Evolutionary conservation across 2,113 vertebrate species (phyloP).

Genomic region (Antechinus stuartii): DNA sequence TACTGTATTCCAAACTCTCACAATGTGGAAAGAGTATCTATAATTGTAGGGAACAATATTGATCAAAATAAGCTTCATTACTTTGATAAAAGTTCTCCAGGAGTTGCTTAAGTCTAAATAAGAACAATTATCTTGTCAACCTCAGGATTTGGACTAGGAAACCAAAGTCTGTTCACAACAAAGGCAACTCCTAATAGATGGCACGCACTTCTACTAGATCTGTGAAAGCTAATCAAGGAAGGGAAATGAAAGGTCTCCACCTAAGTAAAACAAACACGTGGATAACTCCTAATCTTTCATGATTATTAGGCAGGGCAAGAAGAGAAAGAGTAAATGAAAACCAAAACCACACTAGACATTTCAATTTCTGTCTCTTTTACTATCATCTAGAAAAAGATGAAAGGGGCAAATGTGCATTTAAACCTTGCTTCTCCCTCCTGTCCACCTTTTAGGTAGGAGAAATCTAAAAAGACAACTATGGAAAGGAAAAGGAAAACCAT

Average conservation of each 20-base stretch:
- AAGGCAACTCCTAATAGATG: neutral
- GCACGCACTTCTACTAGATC: constrained; percentile 15
- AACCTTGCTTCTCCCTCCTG: neutral
- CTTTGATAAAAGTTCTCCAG: neutral
- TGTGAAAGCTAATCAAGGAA: neutral
- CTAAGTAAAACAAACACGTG: constrained; percentile 1
- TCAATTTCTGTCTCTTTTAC: neutral
- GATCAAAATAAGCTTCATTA: neutral
- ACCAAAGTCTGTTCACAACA: neutral
- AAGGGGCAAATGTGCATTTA: neutral
- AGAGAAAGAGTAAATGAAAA: neutral
- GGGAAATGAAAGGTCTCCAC: neutral
- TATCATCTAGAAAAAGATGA: neutral
- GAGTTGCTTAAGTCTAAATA: neutral
- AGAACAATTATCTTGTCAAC: neutral
- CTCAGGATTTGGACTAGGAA: neutral
- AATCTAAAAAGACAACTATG: neutral
- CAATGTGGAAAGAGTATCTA: neutral
- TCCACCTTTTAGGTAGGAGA: neutral
- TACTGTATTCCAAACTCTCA: too few species aligned
- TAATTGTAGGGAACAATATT: neutral
- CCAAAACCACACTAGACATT: neutral
- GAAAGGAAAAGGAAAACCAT: constrained; percentile 8
- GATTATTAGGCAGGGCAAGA: neutral
- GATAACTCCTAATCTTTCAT: neutral